Evolutionary conservation across 2,888 invertebrate species (phyloP).

Genomic region (Pterostichus niger): DNA sequence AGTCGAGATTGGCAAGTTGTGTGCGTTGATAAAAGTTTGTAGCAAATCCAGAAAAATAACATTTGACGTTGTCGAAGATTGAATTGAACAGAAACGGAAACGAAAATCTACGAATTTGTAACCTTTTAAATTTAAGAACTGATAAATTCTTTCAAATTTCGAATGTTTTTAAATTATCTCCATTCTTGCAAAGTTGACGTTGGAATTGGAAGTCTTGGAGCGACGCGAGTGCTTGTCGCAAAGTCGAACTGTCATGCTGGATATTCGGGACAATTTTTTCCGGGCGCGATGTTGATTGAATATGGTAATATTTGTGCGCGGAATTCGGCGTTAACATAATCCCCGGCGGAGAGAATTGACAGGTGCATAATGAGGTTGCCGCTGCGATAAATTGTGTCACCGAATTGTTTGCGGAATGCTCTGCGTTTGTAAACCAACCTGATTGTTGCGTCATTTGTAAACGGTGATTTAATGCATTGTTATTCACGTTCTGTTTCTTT

Average conservation of each 20-base stretch:
- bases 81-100: conserved; percentile 20
- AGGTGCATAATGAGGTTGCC: conserved; percentile 63
- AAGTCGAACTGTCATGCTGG: conserved; percentile 50
- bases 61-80: conserved; percentile 47
- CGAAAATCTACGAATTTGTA: conserved; percentile 41
- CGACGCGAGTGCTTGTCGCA: conserved; percentile 7
- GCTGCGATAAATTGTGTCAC: conserved; percentile 46
- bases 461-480: conserved; percentile 48
- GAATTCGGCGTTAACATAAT: conserved; percentile 64
- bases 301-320: conserved; percentile 64
- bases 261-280: conserved; percentile 63
- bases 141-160: conserved; percentile 51
- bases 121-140: conserved; percentile 43
- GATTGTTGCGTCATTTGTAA: conserved; percentile 52
- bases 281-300: conserved; percentile 60
- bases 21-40: conserved; percentile 30
- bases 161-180: conserved; percentile 62
- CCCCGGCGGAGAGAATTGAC: conserved; percentile 58
- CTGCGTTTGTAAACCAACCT: conserved; percentile 33
- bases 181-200: conserved; percentile 34
- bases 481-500: conserved; percentile 57
- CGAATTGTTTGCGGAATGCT: conserved; percentile 54
- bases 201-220: conserved; percentile 27
- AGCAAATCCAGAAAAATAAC: conserved; percentile 55
- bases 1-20: neutral